phyloP scores from a whole-genome alignment of 2,113 vertebrate species.

The Elachura formosa region DNA sequence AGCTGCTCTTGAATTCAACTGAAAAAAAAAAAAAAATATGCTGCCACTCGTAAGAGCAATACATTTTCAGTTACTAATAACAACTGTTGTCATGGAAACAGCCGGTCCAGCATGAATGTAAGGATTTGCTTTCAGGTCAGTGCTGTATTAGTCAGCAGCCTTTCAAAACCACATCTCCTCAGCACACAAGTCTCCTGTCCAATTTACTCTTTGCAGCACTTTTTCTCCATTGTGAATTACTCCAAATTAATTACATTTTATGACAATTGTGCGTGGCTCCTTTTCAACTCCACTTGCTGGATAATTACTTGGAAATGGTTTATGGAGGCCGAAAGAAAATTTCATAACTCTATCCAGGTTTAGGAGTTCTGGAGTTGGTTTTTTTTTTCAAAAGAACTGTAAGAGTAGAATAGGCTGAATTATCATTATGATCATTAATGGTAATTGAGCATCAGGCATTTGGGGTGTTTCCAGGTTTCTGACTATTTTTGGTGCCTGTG shows the following conservation, averaged over 20 bases:
- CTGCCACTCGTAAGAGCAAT: slow-evolving; percentile 70
- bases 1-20: slow-evolving; percentile 67
- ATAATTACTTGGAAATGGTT: slow-evolving; percentile 44
- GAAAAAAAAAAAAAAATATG: slow-evolving; percentile 56
- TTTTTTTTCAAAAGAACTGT: neutral
- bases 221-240: slow-evolving; percentile 51
- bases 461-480: neutral
- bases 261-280: slow-evolving; percentile 19
- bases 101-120: slow-evolving; percentile 70
- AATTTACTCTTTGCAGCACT: slow-evolving; percentile 58
- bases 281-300: slow-evolving; percentile 1
- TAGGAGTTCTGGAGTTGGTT: neutral
- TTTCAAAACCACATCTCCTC: slow-evolving; percentile 64
- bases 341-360: neutral
- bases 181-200: slow-evolving; percentile 46
- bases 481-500: neutral
- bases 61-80: slow-evolving; percentile 77
- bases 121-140: slow-evolving; percentile 76
- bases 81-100: slow-evolving; percentile 75
- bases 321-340: neutral
- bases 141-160: slow-evolving; percentile 74
- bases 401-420: neutral
- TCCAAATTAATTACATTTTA: slow-evolving; percentile 64
- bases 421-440: neutral
- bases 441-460: neutral